These are phyloP conservation scores for Polyommatus icarus DNA, from an alignment of 2,888 invertebrate genomes.

Conservation along the genomic window DNA sequence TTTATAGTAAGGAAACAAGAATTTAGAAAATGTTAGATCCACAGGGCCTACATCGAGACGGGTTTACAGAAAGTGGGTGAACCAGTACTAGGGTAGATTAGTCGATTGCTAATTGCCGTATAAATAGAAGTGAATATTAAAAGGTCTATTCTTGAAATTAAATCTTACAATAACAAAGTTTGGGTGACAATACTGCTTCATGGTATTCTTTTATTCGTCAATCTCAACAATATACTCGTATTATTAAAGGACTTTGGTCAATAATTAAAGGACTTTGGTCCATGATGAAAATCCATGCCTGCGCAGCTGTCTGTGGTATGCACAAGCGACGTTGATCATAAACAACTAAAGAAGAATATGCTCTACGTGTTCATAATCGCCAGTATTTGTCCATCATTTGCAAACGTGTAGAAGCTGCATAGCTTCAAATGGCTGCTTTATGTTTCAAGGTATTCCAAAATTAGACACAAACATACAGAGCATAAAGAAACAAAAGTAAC, in stretches of 20 bases:
- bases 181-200: no score
- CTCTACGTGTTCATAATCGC: no score
- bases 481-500: background rate
- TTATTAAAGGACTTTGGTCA: background rate
- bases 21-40: conserved; percentile 63
- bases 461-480: no score
- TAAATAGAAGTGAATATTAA: background rate
- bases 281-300: background rate
- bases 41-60: conserved; percentile 67
- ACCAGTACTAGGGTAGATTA: conserved; percentile 43
- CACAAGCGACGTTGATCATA: background rate
- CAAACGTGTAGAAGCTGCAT: background rate
- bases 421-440: background rate
- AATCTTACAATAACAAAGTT: no score
- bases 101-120: background rate
- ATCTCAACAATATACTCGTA: no score
- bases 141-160: background rate
- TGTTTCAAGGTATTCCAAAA: background rate
- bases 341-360: background rate
- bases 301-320: background rate
- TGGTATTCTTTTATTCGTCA: no score
- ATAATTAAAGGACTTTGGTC: background rate
- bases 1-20: conserved; percentile 51
- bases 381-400: no score
- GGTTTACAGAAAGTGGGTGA: conserved; percentile 76